Percentiles rank a stretch among this genome's conserved stretches.
phyloP scores from a whole-genome alignment of 2,888 invertebrate genomes.

The Enchytraeus crypticus region DNA sequence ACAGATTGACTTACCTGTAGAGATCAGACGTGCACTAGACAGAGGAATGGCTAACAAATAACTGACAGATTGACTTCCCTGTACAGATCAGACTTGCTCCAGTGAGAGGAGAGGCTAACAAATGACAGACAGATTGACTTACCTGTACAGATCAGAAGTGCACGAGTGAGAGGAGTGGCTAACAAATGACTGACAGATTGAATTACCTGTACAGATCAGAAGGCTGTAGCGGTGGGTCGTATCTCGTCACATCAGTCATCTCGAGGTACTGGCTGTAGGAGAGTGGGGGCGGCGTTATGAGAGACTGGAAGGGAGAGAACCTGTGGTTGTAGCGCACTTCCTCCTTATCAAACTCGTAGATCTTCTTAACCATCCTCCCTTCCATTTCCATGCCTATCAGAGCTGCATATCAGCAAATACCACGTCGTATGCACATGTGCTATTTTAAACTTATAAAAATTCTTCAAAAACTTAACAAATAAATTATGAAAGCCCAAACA shows the following conservation, averaged over 20 bases:
- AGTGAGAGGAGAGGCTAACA: too few relatives aligned
- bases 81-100: too few relatives aligned
- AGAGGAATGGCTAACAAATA: too few relatives aligned
- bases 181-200: too few relatives aligned
- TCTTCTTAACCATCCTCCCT: slow-evolving; percentile 71
- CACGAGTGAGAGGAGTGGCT: too few relatives aligned
- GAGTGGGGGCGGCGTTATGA: slow-evolving; percentile 80
- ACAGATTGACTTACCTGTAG: too few relatives aligned
- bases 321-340: slow-evolving; percentile 88
- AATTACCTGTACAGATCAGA: slow-evolving; percentile 14
- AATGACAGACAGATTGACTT: too few relatives aligned
- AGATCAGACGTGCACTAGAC: too few relatives aligned
- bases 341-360: slow-evolving; percentile 79
- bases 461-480: not conserved
- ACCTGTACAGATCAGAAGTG: too few relatives aligned
- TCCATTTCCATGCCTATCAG: slow-evolving; percentile 79
- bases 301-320: slow-evolving; percentile 76
- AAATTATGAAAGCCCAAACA: not conserved
- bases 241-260: slow-evolving; percentile 58
- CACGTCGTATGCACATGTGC: not conserved
- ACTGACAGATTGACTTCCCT: too few relatives aligned
- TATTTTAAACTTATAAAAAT: too few relatives aligned
- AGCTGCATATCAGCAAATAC: slow-evolving; percentile 53
- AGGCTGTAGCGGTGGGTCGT: slow-evolving; percentile 30
- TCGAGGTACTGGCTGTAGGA: slow-evolving; percentile 69